Conservation (phyloP, 1,140 invertebrate species). For the Mya arenaria region DNA sequence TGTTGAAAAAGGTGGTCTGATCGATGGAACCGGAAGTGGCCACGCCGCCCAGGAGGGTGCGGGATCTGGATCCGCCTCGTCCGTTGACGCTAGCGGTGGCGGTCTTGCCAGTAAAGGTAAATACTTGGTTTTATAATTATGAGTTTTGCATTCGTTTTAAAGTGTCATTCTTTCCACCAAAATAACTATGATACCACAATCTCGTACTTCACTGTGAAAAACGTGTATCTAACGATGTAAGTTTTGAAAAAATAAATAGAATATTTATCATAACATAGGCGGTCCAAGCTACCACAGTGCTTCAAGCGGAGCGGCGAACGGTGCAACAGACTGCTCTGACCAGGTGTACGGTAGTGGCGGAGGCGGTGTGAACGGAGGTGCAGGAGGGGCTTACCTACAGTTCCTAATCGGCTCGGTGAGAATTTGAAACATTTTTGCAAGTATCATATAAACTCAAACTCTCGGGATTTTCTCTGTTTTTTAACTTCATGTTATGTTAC, state of each 20-base stretch:
- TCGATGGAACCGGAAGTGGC: conserved; percentile 64
- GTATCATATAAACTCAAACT: no score
- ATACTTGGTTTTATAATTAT: background rate
- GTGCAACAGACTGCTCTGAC: conserved; percentile 50
- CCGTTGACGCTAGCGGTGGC: conserved; percentile 60
- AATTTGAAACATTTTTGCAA: no score
- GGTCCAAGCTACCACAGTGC: conserved; percentile 33
- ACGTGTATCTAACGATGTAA: no score
- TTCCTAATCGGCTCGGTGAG: conserved; percentile 62
- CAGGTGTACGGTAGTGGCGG: conserved; percentile 70
- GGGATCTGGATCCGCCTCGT: conserved; percentile 54
- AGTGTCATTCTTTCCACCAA: no score
- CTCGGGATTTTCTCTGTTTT: no score
- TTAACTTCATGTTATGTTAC: no score
- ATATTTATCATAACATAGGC: conserved; percentile 13
- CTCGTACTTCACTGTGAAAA: no score
- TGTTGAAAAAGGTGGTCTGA: conserved; percentile 60
- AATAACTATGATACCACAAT: no score
- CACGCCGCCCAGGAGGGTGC: conserved; percentile 50
- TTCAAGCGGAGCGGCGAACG: conserved; percentile 57
- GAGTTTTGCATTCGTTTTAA: no score
- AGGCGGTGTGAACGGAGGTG: conserved; percentile 60
- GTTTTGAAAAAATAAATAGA: no score
- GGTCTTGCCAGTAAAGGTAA: conserved; percentile 66
- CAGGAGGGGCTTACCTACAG: conserved; percentile 59